Evolutionary conservation across 2,113 vertebrate genomes (phyloP), one percentile per base, ranked within the genome.

Genomic region (Apaloderma vittatum): DNA sequence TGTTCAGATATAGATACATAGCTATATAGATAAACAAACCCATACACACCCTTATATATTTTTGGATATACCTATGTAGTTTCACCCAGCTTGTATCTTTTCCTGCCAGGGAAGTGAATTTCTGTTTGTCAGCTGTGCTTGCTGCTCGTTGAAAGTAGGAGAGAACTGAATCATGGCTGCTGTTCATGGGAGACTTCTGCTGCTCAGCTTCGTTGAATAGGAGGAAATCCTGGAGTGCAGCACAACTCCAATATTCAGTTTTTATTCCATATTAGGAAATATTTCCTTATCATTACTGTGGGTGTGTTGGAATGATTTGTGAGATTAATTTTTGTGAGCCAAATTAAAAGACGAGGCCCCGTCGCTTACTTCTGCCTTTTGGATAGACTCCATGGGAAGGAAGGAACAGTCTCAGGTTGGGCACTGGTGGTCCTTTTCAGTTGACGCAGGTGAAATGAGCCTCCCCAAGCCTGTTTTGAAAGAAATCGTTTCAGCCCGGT

Each of bases 211-310:
- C 1, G 15, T 63, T 97, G 96, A 97, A 97, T 97, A 68, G 95
- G 91, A 95, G 96, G 97, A 97, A 97, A 97, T 97, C 97, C 94
- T 96, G 94, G 86, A 96, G 94, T 94, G 90, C 89, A 95, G 96
- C 43, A 76, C 74, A 91, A 84, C 82, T 97, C 57, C 84, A 96
- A 92, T 94, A 77, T 92, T 95, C 91, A 73, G 57, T 77, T 97
- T 97, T 97, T 85, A 96, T 97, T 98, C 95, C 96, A 94, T 97
- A 95, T 97, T 98, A 92, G 95, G 87, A 94, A 96, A 97, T 97
- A 95, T 89, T 97, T 97, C 95, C 91, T 96, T 95, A 92, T 95
- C 58, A 65, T 94, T 97, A 81, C 91, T 72, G 72, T 0, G 58
- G 61, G 73, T 81, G 45, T 78, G 75, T 71, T 84, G 79, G 93